These are phyloP conservation scores for Artemia franciscana DNA, from an alignment of 1,140 invertebrate species.

Conservation along the genomic window DNA sequence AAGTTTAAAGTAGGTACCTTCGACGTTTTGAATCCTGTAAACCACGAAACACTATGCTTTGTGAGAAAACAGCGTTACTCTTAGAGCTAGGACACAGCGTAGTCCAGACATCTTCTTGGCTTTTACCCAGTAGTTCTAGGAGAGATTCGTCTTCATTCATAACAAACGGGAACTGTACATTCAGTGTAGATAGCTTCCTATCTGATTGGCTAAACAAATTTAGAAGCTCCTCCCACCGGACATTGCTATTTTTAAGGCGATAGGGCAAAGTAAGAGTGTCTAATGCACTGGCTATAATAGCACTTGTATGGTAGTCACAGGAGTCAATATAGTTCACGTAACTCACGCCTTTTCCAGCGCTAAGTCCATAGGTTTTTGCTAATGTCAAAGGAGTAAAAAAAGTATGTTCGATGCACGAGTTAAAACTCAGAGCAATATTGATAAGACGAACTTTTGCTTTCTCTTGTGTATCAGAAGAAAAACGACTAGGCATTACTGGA, in stretches of 20 bases:
- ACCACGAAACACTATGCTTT: background rate
- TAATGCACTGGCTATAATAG: background rate
- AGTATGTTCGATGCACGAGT: background rate
- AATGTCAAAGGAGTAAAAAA: background rate
- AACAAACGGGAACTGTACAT: background rate
- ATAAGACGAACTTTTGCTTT: background rate
- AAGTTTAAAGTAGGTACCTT: too few relatives aligned
- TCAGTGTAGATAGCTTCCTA: background rate
- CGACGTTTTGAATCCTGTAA: background rate
- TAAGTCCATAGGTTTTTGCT: background rate
- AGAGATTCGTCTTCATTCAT: background rate
- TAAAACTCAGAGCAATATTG: background rate
- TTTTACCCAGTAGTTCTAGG: background rate
- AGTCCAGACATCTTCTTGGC: background rate
- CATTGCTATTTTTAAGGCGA: background rate
- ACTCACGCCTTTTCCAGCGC: background rate
- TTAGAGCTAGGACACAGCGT: background rate
- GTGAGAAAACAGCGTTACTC: background rate
- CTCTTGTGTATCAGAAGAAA: background rate
- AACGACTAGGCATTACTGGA: background rate
- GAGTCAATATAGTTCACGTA: background rate
- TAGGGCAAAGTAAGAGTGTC: background rate
- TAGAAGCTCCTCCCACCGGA: background rate
- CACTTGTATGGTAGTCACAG: background rate
- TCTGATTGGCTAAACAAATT: background rate